phyloP scores from a whole-genome alignment of 2,888 invertebrate species.

The Ophion costatus region DNA sequence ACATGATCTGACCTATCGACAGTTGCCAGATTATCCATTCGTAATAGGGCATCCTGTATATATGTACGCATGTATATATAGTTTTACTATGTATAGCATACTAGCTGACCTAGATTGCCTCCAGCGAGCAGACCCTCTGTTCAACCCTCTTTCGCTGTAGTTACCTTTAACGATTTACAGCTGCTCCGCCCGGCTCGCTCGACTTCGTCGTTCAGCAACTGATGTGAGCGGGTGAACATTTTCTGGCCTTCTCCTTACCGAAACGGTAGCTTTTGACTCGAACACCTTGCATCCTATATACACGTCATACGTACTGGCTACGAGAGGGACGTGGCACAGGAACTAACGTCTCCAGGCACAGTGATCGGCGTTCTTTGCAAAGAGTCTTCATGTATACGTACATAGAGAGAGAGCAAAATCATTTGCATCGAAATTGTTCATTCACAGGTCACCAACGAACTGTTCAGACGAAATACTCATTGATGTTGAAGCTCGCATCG shows the following conservation, averaged over 20 bases:
- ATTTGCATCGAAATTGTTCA: no score
- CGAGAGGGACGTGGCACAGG: background rate
- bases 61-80: background rate
- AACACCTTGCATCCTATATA: conserved; percentile 28
- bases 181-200: conserved; percentile 55
- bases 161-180: conserved; percentile 74
- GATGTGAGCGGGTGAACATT: conserved; percentile 10
- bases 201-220: conserved; percentile 37
- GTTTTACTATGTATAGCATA: background rate
- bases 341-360: background rate
- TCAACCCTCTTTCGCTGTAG: conserved; percentile 64
- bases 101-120: conserved; percentile 70
- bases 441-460: no score
- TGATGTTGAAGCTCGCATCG: no score
- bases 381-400: no score
- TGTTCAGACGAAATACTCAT: no score
- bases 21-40: no score
- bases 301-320: background rate
- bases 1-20: no score
- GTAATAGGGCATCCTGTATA: no score
- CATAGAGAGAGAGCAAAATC: no score
- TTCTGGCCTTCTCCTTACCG: conserved; percentile 38
- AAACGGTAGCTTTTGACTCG: conserved; percentile 40
- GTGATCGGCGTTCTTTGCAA: no score
- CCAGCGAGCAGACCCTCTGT: conserved; percentile 68